Conservation (phyloP, 1,140 invertebrate species). For the Chrysopa pallens region DNA sequence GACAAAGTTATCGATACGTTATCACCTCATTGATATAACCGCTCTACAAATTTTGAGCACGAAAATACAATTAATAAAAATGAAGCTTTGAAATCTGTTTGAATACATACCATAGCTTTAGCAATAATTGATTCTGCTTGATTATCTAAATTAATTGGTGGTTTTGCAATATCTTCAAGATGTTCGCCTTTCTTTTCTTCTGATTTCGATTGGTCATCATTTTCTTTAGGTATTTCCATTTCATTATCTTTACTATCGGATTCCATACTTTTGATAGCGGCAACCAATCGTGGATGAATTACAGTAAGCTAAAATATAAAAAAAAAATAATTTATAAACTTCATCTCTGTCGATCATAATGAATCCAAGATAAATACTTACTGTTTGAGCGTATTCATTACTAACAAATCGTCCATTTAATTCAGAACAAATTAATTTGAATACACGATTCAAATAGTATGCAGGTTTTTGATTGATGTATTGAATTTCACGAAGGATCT, state of each 20-base stretch:
- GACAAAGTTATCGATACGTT: too few species aligned
- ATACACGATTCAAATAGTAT: slow-evolving; percentile 84
- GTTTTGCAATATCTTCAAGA: not conserved
- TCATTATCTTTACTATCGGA: not conserved
- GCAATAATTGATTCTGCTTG: not conserved
- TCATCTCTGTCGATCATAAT: not conserved
- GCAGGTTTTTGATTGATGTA: slow-evolving; percentile 89
- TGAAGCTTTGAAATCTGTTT: too few species aligned
- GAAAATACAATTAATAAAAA: too few species aligned
- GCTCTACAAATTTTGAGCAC: too few species aligned
- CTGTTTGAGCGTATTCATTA: slow-evolving; percentile 85
- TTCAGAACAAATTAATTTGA: slow-evolving; percentile 86
- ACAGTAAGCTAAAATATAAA: slow-evolving; percentile 49
- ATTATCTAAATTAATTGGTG: not conserved
- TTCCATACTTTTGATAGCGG: not conserved
- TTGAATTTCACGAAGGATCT: slow-evolving; percentile 68
- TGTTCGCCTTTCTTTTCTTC: too few species aligned
- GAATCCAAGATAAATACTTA: slow-evolving; percentile 25
- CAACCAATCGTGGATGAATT: slow-evolving; percentile 48
- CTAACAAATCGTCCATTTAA: slow-evolving; percentile 82
- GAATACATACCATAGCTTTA: not conserved
- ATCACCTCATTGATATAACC: too few species aligned
- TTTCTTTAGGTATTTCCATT: not conserved
- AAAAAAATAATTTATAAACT: not conserved
- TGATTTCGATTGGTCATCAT: too few species aligned